These are phyloP conservation scores for Lasioglossum calceatum DNA, from an alignment of 2,888 invertebrate species.

Conservation along the genomic window DNA sequence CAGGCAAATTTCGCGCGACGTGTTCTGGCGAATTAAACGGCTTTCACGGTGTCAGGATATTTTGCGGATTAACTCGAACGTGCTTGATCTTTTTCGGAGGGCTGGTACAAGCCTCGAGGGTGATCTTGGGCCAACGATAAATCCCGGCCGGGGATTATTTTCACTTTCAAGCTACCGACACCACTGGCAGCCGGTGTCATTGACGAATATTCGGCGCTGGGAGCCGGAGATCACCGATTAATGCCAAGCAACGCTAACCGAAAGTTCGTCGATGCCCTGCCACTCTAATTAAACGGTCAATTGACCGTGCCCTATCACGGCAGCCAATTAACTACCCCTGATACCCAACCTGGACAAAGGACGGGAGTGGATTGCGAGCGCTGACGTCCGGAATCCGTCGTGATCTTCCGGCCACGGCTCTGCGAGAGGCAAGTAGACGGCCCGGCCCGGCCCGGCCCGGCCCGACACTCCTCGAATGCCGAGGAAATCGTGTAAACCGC, in stretches of 20 bases:
- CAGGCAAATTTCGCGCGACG: background rate
- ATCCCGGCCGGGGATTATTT: conserved; percentile 10
- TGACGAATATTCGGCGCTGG: conserved; percentile 24
- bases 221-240: conserved; percentile 40
- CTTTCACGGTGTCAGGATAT: background rate
- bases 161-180: background rate
- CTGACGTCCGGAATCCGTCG: conserved; percentile 48
- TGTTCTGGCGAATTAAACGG: background rate
- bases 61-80: background rate
- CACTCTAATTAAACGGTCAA: conserved; percentile 60
- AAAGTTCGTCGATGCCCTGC: conserved; percentile 53
- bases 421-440: conserved; percentile 28
- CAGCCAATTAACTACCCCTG: conserved; percentile 55
- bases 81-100: background rate
- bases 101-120: background rate
- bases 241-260: conserved; percentile 42
- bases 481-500: conserved; percentile 59
- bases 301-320: conserved; percentile 44
- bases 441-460: background rate
- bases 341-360: conserved; percentile 54
- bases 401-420: conserved; percentile 48
- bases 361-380: conserved; percentile 24
- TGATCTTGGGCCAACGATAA: background rate
- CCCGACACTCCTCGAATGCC: conserved; percentile 41
- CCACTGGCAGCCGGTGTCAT: conserved; percentile 7